Conservation (phyloP, 2,113 vertebrate genomes). For the Gallinago paraguaiae region DNA sequence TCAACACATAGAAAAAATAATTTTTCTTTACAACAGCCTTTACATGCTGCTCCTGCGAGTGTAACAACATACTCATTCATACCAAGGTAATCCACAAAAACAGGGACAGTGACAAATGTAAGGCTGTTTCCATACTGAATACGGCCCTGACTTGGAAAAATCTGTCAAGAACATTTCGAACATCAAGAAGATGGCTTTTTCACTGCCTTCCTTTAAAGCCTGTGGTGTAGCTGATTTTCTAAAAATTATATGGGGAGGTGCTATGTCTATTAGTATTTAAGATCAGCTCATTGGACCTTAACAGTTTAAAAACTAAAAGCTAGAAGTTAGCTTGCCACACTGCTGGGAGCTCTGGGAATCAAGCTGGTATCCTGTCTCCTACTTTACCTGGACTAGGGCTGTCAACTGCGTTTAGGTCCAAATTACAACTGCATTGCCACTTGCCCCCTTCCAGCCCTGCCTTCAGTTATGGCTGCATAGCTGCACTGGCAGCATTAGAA, state of each 20-base stretch:
- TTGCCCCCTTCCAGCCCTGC: not conserved
- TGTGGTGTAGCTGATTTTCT: not conserved
- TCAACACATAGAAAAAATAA: not conserved
- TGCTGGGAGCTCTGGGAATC: not conserved
- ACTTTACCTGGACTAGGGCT: not conserved
- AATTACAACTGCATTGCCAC: not conserved
- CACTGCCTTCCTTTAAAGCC: not conserved
- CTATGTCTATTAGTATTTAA: not conserved
- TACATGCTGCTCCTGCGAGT: fast-evolving
- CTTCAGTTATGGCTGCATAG: not conserved
- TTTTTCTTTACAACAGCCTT: not conserved
- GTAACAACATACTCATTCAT: not conserved
- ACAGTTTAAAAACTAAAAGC: not conserved
- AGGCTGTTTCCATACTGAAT: not conserved
- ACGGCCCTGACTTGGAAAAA: not conserved
- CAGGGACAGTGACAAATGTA: not conserved
- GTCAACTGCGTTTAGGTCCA: not conserved
- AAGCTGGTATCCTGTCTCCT: fast-evolving
- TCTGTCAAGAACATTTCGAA: not conserved
- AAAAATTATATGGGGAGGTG: not conserved
- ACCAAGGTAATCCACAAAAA: not conserved
- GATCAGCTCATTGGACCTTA: not conserved
- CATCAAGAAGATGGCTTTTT: not conserved
- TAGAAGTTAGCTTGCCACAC: not conserved
- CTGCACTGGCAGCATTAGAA: not conserved